Evolutionary conservation across 1,140 invertebrate genomes (phyloP), one percentile per base, ranked within the genome.

Genomic region (Brachionus paranguensis): DNA sequence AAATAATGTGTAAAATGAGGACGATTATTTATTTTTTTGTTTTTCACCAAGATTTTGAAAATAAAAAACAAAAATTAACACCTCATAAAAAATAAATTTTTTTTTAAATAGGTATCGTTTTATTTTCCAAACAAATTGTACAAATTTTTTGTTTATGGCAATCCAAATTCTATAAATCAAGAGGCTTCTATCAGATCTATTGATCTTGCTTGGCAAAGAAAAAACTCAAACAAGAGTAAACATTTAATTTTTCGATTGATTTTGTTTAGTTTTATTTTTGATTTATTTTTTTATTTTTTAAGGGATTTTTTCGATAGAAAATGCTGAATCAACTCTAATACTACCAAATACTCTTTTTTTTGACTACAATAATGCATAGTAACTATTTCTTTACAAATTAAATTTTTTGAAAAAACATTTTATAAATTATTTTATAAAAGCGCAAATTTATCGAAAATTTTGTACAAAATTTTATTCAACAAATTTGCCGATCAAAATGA

Each of bases 51-150:
- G n/a, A n/a, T n/a, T n/a, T n/a, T n/a, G n/a, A n/a, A n/a, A n/a
- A n/a, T n/a, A n/a, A n/a, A n/a, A n/a, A n/a, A n/a, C n/a, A n/a
- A n/a, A n/a, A n/a, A n/a, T n/a, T n/a, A n/a, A n/a, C n/a, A n/a
- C n/a, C n/a, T n/a, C n/a, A n/a, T n/a, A n/a, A n/a, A n/a, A n/a
- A n/a, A n/a, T n/a, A n/a, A n/a, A n/a, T n/a, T n/a, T n/a, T n/a
- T 24, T 47, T 47, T 14, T 11, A 47, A 47, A 5, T 11, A 76
- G 72, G 27, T 76, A 0, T 76, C 72, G 10, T 76, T 76, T 76
- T 76, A 76, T 50, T 76, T 76, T 76, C 72, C 72, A 24, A 76
- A 20, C n/a, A 76, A 76, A n/a, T 27, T 50, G n/a, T 76, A 76
- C 27, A 76, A 50, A 29, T 24, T 3, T 12, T 76, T 50, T 64